Conservation (phyloP, 2,888 invertebrate species). For the Leucania comma region DNA sequence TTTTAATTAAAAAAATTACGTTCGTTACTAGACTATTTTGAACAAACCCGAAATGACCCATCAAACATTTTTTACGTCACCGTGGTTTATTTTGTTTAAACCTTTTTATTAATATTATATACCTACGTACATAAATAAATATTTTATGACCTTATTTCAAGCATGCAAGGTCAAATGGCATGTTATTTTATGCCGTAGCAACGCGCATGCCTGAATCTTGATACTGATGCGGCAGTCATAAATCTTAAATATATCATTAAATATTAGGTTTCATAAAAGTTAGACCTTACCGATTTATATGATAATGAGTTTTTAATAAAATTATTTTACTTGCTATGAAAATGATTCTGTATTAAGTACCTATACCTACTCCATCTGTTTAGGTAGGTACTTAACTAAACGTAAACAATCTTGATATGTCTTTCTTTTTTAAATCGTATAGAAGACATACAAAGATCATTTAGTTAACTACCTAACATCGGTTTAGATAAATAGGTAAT, state of each 20-base stretch:
- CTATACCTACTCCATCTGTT: too few relatives aligned
- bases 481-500: too few relatives aligned
- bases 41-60: conserved; percentile 7
- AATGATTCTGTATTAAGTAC: neutral
- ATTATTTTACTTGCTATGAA: neutral
- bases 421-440: too few relatives aligned
- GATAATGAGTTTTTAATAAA: neutral
- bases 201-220: conserved; percentile 29
- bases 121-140: conserved; percentile 39
- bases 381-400: too few relatives aligned
- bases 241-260: conserved; percentile 44
- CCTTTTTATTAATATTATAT: conserved; percentile 46
- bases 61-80: conserved; percentile 14
- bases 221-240: conserved; percentile 36
- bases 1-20: conserved; percentile 4
- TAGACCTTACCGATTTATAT: conserved; percentile 13
- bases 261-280: conserved; percentile 39
- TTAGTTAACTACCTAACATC: too few relatives aligned
- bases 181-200: conserved; percentile 30
- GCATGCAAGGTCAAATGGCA: conserved; percentile 45
- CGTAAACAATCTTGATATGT: too few relatives aligned
- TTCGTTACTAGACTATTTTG: neutral
- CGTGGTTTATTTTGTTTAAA: conserved; percentile 32
- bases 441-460: too few relatives aligned
- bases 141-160: conserved; percentile 51